Evolutionary conservation across 2,888 invertebrate species (phyloP).

Genomic region (Coelopa pilipes): DNA sequence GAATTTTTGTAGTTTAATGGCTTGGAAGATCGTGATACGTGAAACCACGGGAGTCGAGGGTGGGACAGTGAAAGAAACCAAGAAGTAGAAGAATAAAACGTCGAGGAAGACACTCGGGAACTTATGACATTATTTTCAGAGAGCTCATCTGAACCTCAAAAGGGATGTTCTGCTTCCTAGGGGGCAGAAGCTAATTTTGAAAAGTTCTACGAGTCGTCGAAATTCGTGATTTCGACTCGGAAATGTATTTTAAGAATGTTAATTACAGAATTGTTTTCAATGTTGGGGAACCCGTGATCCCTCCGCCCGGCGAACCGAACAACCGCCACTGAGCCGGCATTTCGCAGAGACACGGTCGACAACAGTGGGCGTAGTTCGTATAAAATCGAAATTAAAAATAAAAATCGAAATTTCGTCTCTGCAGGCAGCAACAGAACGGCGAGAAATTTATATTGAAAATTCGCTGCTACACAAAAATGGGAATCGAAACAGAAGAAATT

Average conservation of each 20-base stretch:
- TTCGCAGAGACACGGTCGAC: not conserved
- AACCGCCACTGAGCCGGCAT: slow-evolving; percentile 16
- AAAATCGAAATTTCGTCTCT: not conserved
- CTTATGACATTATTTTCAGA: too few species aligned
- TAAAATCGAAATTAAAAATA: not conserved
- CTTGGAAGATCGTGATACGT: not conserved
- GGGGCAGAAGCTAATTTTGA: too few species aligned
- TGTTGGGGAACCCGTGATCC: too few species aligned
- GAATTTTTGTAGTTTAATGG: not conserved
- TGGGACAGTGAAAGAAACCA: not conserved
- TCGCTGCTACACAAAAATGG: slow-evolving; percentile 5
- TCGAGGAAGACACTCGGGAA: not conserved
- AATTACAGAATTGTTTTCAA: too few species aligned
- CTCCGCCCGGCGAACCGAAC: not conserved
- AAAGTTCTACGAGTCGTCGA: too few species aligned
- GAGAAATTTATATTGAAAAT: not conserved
- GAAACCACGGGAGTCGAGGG: not conserved
- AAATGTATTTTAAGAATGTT: too few species aligned
- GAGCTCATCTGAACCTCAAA: too few species aligned
- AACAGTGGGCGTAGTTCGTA: slow-evolving; percentile 21
- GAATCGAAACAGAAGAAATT: not conserved
- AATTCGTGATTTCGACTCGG: too few species aligned
- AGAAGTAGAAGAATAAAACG: not conserved
- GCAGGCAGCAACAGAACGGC: not conserved
- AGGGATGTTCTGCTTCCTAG: too few species aligned